These are phyloP conservation scores for Blastobasis lacticolella DNA, from an alignment of 2,888 invertebrate genomes.

Conservation along the genomic window DNA sequence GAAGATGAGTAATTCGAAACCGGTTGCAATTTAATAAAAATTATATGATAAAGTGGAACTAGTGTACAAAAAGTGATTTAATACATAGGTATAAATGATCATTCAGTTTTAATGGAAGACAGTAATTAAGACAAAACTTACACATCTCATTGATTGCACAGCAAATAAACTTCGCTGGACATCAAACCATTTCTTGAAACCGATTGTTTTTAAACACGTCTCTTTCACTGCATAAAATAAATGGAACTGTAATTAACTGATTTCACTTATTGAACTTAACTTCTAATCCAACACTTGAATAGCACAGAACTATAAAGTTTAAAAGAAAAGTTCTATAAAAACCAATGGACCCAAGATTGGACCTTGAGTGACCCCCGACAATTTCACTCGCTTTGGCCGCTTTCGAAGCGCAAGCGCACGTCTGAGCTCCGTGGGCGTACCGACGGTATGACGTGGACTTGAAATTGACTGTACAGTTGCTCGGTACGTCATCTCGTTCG, in stretches of 20 bases:
- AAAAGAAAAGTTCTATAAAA: conserved; percentile 14
- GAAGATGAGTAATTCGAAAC: too few relatives aligned
- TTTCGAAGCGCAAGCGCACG: conserved; percentile 50
- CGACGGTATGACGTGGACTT: conserved; percentile 63
- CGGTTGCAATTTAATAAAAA: too few relatives aligned
- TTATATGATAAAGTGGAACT: too few relatives aligned
- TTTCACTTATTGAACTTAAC: conserved; percentile 20
- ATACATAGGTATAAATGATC: too few relatives aligned
- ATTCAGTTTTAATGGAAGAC: too few relatives aligned
- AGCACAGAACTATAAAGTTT: too few relatives aligned
- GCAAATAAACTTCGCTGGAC: conserved; percentile 1
- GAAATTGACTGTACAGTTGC: conserved; percentile 49
- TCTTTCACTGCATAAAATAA: conserved; percentile 13
- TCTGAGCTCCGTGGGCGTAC: conserved; percentile 59
- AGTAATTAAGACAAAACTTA: conserved; percentile 29
- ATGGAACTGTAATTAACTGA: conserved; percentile 14
- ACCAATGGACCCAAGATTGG: conserved; percentile 26
- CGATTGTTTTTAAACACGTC: conserved; percentile 13
- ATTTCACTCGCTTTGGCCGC: conserved; percentile 36
- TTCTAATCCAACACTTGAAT: too few relatives aligned
- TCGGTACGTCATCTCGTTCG: conserved; percentile 29
- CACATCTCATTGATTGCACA: conserved; percentile 53
- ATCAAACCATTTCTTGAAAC: conserved; percentile 29
- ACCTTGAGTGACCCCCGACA: conserved; percentile 36
- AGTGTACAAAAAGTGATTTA: too few relatives aligned